Conservation (phyloP, 2,113 vertebrate species). For the Condylura cristata region DNA sequence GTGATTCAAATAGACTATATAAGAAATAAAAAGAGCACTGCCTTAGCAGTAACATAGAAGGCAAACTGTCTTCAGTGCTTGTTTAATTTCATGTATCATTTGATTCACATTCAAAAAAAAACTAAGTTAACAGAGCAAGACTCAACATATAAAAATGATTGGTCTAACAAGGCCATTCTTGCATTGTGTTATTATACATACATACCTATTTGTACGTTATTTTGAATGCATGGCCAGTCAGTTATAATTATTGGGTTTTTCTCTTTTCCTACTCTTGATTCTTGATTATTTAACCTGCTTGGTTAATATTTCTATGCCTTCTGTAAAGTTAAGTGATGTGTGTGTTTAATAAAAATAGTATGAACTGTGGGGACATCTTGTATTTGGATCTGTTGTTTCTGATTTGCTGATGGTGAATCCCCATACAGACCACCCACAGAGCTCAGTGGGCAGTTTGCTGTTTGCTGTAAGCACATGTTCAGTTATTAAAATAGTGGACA, state of each 20-base stretch:
- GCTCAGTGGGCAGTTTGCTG: constrained; percentile 82
- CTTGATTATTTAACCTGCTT: constrained; percentile 66
- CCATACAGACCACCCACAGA: constrained; percentile 74
- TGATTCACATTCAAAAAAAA: neutral
- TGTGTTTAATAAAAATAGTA: constrained; percentile 23
- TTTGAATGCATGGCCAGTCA: neutral
- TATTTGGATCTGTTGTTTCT: constrained; percentile 82
- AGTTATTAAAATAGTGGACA: constrained; percentile 85
- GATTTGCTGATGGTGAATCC: constrained; percentile 68
- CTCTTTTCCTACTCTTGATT: constrained; percentile 34
- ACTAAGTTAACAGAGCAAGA: neutral
- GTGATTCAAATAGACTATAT: constrained; percentile 22
- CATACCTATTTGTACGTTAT: constrained; percentile 64
- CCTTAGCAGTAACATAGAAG: neutral
- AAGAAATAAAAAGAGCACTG: neutral
- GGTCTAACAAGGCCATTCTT: neutral
- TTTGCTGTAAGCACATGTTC: constrained; percentile 82
- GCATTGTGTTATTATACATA: too few relatives aligned
- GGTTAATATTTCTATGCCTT: constrained; percentile 62
- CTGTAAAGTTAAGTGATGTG: neutral
- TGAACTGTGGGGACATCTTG: neutral
- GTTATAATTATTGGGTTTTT: constrained; percentile 33
- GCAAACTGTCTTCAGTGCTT: neutral
- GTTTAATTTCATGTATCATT: neutral
- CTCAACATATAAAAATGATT: constrained; percentile 21